Base-by-base conservation (phyloP, 1,140 invertebrate species). In the Physella acuta region DNA sequence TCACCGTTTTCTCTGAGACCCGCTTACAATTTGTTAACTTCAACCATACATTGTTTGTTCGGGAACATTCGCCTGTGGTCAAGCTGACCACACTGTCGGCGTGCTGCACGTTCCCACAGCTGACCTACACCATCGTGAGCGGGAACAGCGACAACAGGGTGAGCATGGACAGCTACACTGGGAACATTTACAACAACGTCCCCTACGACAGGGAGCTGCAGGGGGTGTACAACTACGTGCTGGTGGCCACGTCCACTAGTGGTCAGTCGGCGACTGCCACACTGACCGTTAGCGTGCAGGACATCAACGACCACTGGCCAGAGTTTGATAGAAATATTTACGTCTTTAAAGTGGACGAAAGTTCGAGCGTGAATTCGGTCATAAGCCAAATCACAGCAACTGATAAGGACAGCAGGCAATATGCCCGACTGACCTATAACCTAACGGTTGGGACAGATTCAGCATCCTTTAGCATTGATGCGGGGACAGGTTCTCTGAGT, bases 241-340 rank as follows among this genome's bases (percentile, higher is more conserved):
- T 68, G 20, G 2, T 31, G 24, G 66, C 66, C 2, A 3, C 8
- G 2, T 59, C 66, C 24, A 26, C 26, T 4, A 44, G 36, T 14
- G 39, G 56, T 1, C 66, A 68, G 56, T 31, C 37, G 0, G 56
- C 37, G 2, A 49, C 56, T 14, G 3, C 5, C 1, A 60, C 34
- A 2, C n/a, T 59, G 2, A 59, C 66, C 16, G 37, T 68, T 1
- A 20, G 20, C 8, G 66, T 60, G 8, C 0, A 2, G 0, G 66
- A 68, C n/a, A 24, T 68, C 14, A 68, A 68, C 56, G 66, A 68
- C 37, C 59, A 68, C n/a, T 33, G 4, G n/a, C 55, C 66, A 31
- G 17, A 30, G 16, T 68, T 59, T 55, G 5, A 1, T 20, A 20
- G 1, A 5, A 37, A 16, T 8, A 17, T 60, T 2, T 31, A 49